Evolutionary conservation across 2,888 invertebrate species (phyloP).

Genomic region (Elmis aenea): DNA sequence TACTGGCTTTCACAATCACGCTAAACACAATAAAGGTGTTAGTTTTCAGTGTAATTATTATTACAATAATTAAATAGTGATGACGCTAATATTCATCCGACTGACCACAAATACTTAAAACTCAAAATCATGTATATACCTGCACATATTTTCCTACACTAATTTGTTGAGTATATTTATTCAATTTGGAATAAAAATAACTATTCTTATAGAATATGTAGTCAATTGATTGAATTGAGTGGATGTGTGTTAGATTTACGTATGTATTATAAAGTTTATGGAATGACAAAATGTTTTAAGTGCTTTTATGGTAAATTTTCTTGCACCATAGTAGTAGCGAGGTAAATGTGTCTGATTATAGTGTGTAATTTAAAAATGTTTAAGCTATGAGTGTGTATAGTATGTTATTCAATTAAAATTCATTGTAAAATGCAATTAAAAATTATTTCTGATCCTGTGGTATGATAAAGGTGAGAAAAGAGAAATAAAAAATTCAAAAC

Average conservation of each 20-base stretch:
- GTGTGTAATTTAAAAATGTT: conserved; percentile 25
- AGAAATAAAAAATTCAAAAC: conserved; percentile 17
- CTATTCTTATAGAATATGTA: conserved; percentile 40
- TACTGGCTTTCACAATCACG: too few relatives aligned
- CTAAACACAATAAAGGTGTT: too few relatives aligned
- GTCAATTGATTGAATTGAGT: conserved; percentile 34
- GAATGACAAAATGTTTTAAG: background rate
- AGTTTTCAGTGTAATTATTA: too few relatives aligned
- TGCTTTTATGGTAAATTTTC: conserved; percentile 13
- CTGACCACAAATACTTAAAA: conserved; percentile 4
- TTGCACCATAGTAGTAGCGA: conserved; percentile 20
- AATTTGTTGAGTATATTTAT: conserved; percentile 27
- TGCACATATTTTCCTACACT: conserved; percentile 25
- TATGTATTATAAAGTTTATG: conserved; percentile 18
- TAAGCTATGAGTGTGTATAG: conserved; percentile 27
- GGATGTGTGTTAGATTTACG: conserved; percentile 18
- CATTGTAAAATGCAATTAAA: conserved; percentile 25
- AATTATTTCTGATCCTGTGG: conserved; percentile 27
- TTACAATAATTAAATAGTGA: too few relatives aligned
- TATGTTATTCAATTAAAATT: conserved; percentile 21
- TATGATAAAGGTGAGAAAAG: conserved; percentile 28
- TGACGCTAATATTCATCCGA: too few relatives aligned
- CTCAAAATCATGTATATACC: conserved; percentile 17
- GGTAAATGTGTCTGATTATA: conserved; percentile 23
- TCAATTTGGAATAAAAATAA: conserved; percentile 30